Conservation (phyloP, 1,140 invertebrate genomes). For the Melanaphis sacchari region DNA sequence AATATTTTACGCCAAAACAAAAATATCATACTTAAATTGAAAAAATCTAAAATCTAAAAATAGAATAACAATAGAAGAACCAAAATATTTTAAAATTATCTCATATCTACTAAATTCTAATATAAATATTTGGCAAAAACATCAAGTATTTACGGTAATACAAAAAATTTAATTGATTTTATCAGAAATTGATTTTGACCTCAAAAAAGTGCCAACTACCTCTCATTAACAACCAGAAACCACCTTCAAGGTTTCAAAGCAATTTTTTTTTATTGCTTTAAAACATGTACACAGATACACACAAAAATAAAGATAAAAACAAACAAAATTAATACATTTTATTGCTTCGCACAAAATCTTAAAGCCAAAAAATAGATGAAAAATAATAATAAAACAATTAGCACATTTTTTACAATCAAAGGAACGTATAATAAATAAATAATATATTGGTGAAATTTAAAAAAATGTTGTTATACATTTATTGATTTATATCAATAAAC, state of each 20-base stretch:
- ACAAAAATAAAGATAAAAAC: background rate
- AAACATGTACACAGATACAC: background rate
- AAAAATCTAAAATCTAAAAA: too few species aligned
- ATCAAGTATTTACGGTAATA: too few species aligned
- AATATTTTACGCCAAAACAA: too few species aligned
- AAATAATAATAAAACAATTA: background rate
- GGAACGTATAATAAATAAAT: too few species aligned
- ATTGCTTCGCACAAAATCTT: too few species aligned
- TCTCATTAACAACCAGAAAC: background rate
- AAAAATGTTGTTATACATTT: background rate
- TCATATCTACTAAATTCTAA: too few species aligned
- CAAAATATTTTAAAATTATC: too few species aligned
- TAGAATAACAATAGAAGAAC: too few species aligned
- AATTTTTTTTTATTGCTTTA: background rate
- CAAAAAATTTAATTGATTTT: background rate
- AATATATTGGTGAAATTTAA: too few species aligned
- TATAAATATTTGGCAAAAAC: too few species aligned
- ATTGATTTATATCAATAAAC: background rate
- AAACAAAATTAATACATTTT: background rate
- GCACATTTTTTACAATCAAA: too few species aligned
- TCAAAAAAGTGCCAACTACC: background rate
- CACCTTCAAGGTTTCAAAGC: background rate
- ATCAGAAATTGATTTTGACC: background rate
- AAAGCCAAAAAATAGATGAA: background rate
- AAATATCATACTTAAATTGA: too few species aligned